Evolutionary conservation across 2,113 vertebrate genomes (phyloP), one percentile per base, ranked within the genome.

Genomic region (Corydoras sp.): DNA sequence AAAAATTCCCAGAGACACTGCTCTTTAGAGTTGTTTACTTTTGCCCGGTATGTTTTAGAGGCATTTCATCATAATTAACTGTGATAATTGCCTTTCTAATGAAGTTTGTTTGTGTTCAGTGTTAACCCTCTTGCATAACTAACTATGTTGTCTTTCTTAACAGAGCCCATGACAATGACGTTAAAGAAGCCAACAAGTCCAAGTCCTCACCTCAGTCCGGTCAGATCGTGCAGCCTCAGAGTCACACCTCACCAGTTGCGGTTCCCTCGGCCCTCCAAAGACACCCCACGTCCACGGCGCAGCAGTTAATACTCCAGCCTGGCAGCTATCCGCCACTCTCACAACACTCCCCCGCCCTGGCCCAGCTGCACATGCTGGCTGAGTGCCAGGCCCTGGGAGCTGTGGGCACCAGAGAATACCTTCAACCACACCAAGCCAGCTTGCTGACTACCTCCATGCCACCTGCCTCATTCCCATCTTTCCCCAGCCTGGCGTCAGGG

Each of bases 151-250:
- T 43, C 35, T 2, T 43, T 43, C 35, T 5, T 8, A 43, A 43
- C 85, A 95, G 92, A 54, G 89, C 88, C 6, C 91, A 93, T 29
- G 89, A 93, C 76, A 93, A 90, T 13, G 88, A 93, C 4, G 85
- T 93, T 64, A 93, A 92, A 81, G 92, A 93, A 75, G 89, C 92
- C 67, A 88, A 87, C 62, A 87, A 91, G 10, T 83, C 85, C 79
- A 93, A 94, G 84, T 90, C 89, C 49, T 90, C 91, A 43, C 78
- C 89, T 3, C 80, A 87, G 10, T 82, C 84, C 63, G 80, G 58
- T 53, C 83, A 79, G 6, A 83, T 81, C 0, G 71, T 88, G 35
- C 88, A 86, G 15, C 61, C 88, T 1, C 84, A 87, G 62, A 68
- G 80, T 4, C 86, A 81, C 60, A 79, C 86, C 31, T 85, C 85